Evolutionary conservation across 2,888 invertebrate species (phyloP).

Genomic region (Clanis bilineata): DNA sequence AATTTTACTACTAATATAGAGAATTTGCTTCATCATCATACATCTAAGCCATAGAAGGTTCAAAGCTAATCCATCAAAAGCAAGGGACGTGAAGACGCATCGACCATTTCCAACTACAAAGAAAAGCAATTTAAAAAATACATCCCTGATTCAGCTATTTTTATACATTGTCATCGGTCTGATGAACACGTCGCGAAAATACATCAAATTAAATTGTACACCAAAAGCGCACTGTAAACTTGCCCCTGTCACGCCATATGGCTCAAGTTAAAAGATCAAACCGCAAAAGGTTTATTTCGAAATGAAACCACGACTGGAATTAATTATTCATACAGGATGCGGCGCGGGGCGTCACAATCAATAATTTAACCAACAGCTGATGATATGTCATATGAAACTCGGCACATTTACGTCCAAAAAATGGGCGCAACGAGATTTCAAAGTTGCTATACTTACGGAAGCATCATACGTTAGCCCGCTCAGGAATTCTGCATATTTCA

Average conservation of each 20-base stretch:
- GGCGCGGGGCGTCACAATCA: constrained; percentile 37
- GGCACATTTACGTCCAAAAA: constrained; percentile 35
- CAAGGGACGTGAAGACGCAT: constrained; percentile 33
- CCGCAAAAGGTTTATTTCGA: constrained; percentile 32
- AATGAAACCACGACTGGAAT: constrained; percentile 35
- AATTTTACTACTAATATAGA: background rate
- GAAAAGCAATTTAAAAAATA: constrained; percentile 53
- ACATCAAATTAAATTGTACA: constrained; percentile 29
- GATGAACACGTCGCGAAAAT: constrained; percentile 47
- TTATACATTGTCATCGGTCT: constrained; percentile 43
- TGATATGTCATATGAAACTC: constrained; percentile 31
- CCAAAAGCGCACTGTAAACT: constrained; percentile 25
- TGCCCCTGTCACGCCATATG: constrained; percentile 17
- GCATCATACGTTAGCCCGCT: constrained; percentile 41
- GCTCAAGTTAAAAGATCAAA: constrained; percentile 32
- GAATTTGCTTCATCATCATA: constrained; percentile 20
- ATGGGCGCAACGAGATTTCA: constrained; percentile 36
- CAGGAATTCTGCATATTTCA: constrained; percentile 53
- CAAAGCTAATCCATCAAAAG: constrained; percentile 35
- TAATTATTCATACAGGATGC: constrained; percentile 43
- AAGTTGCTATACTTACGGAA: constrained; percentile 35
- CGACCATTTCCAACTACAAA: constrained; percentile 55
- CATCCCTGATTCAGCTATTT: constrained; percentile 42
- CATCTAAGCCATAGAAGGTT: constrained; percentile 22
- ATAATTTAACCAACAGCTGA: constrained; percentile 43